These are phyloP conservation scores for Drosophila incognita DNA, from an alignment of 2,888 invertebrate genomes.

Conservation along the genomic window DNA sequence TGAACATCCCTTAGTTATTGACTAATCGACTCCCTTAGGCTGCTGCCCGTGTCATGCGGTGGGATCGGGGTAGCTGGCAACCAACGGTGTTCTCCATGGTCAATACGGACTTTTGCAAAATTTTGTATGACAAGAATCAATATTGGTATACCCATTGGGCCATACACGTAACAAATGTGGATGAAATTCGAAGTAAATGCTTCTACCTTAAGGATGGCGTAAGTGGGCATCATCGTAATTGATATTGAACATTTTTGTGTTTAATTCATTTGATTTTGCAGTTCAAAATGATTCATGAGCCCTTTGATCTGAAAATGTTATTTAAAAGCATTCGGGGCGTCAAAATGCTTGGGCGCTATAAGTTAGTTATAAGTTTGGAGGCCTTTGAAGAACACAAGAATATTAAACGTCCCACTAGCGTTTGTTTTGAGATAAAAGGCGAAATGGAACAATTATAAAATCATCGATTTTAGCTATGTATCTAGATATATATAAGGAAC, in stretches of 20 bases:
- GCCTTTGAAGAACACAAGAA: conserved; percentile 51
- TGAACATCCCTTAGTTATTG: neutral
- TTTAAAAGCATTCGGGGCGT: conserved; percentile 36
- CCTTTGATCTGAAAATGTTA: conserved; percentile 54
- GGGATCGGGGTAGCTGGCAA: conserved; percentile 61
- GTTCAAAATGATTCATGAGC: conserved; percentile 50
- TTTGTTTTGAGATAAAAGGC: conserved; percentile 61
- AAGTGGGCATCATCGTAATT: neutral
- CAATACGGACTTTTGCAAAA: conserved; percentile 37
- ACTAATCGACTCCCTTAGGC: conserved; percentile 10
- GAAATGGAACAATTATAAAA: conserved; percentile 25
- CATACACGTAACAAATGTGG: conserved; percentile 18
- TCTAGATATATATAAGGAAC: neutral
- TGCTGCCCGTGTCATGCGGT: conserved; percentile 23
- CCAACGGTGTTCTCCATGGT: conserved; percentile 40
- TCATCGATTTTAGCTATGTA: neutral
- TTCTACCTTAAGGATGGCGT: neutral
- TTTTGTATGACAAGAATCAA: conserved; percentile 56
- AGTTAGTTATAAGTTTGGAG: conserved; percentile 36
- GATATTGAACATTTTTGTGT: neutral
- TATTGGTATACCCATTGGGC: conserved; percentile 65
- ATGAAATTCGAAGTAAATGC: conserved; percentile 25
- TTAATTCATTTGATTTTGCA: conserved; percentile 22
- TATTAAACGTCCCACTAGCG: conserved; percentile 21
- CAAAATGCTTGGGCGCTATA: conserved; percentile 50